Evolutionary conservation across 2,113 vertebrate genomes (phyloP).

Genomic region (Chaetura pelagica): DNA sequence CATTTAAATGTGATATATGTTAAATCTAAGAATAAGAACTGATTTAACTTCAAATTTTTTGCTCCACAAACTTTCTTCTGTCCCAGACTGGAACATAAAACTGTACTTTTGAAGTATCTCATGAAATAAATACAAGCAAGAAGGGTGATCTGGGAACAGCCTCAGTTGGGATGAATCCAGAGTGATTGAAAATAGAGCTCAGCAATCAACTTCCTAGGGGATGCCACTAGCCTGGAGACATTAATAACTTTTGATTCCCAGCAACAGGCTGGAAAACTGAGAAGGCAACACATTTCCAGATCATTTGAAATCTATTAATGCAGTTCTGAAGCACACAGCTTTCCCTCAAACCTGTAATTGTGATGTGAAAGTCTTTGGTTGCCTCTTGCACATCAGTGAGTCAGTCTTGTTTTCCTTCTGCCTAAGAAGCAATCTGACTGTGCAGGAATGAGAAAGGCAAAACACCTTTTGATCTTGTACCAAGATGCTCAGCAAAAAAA

Average conservation of each 20-base stretch:
- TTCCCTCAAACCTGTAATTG: not conserved
- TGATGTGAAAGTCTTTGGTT: not conserved
- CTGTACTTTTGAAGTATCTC: not conserved
- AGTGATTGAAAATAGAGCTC: not conserved
- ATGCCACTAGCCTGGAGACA: not conserved
- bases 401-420: not conserved
- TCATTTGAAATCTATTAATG: not conserved
- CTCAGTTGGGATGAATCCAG: not conserved
- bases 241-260: not conserved
- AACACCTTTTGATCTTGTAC: not conserved
- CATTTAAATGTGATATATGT: not conserved
- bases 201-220: not conserved
- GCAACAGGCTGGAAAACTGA: not conserved
- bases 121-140: not conserved
- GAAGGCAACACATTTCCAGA: not conserved
- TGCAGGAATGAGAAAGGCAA: not conserved
- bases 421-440: not conserved
- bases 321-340: not conserved
- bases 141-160: not conserved
- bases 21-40: not conserved
- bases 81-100: not conserved
- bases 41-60: not conserved
- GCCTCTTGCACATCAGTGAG: conserved; percentile 17
- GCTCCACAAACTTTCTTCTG: not conserved
- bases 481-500: not conserved